Evolutionary conservation across 2,888 invertebrate genomes (phyloP), one percentile per base, ranked within the genome.

Genomic region (Tachina lurida): DNA sequence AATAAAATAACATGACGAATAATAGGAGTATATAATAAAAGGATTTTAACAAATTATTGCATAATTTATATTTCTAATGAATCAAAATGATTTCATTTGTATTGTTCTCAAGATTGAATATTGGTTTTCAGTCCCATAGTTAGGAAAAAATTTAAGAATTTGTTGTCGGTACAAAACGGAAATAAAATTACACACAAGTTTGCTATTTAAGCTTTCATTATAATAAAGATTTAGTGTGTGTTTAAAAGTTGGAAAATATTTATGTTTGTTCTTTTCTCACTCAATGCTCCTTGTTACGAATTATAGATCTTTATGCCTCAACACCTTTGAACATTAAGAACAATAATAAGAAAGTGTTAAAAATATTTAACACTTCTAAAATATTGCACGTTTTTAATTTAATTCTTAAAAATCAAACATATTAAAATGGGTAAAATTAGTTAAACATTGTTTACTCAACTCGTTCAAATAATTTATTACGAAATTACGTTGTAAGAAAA

Each of bases 291-390:
- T 22, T 22, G 22, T 31, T 31, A 31, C 31, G 31, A 31, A 31
- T 2, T 31, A 31, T 73, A 47, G 43, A 56, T 83, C 52, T 71
- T 65, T 31, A 71, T 52, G 62, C 47, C 65, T 82, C 56, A 70
- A 63, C 75, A 75, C 81, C 56, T 76, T 52, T n/a, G 13, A 60
- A 31, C 39, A 17, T 19, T 0, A 52, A 54, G 58, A 47, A 52
- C 13, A 22, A 52, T 8, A 31, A 60, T 41, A 60, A 70, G 31
- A 22, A 22, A 65, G 8, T 58, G 31, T 52, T 56, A 79, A 17
- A 31, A 43, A 60, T 52, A 45, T 68, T 49, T 58, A 58, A 45
- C 45, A 71, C 31, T 58, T 71, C 43, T 45, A 45, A 15, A 13
- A 22, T 43, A 58, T 31, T 45, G 31, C 31, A 58, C 45, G 10